Percentiles rank a stretch among this genome's conserved stretches.
phyloP scores from a whole-genome alignment of 2,888 invertebrate species.

The Scaptomyza tumidula region DNA sequence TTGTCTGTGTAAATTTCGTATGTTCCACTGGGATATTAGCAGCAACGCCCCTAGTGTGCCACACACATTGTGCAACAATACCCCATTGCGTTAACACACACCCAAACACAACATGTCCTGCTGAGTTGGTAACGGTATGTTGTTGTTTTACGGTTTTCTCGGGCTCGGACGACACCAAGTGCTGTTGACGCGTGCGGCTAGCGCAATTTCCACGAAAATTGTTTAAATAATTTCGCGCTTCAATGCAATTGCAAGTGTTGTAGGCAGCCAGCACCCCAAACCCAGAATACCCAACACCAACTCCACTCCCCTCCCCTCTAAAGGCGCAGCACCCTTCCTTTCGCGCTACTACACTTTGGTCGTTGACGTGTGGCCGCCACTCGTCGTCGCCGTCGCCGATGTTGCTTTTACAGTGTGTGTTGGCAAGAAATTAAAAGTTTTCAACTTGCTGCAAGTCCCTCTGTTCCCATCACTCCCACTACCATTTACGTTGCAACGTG shows the following conservation, averaged over 20 bases:
- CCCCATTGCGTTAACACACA: constrained; percentile 6
- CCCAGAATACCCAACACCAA: neutral
- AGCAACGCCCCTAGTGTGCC: constrained; percentile 46
- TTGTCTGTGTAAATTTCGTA: neutral
- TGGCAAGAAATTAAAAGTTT: constrained; percentile 80
- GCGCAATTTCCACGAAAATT: constrained; percentile 79
- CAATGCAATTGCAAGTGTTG: constrained; percentile 73
- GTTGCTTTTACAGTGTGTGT: constrained; percentile 50
- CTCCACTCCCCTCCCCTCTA: neutral
- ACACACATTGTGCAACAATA: neutral
- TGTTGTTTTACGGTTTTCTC: constrained; percentile 47
- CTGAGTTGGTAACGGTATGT: constrained; percentile 46
- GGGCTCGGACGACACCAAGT: constrained; percentile 66
- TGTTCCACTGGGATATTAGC: constrained; percentile 63
- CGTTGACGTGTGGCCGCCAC: constrained; percentile 52
- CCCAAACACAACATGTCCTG: constrained; percentile 44
- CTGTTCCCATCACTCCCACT: constrained; percentile 2
- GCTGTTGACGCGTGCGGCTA: constrained; percentile 79
- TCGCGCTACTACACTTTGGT: constrained; percentile 48
- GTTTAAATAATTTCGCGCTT: constrained; percentile 80
- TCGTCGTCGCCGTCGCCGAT: neutral
- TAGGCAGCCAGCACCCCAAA: neutral
- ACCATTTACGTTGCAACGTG: neutral
- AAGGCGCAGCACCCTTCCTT: neutral
- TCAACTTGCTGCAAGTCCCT: constrained; percentile 51